Evolutionary conservation across 2,113 vertebrate genomes (phyloP).

Genomic region (Nannospalax galili): DNA sequence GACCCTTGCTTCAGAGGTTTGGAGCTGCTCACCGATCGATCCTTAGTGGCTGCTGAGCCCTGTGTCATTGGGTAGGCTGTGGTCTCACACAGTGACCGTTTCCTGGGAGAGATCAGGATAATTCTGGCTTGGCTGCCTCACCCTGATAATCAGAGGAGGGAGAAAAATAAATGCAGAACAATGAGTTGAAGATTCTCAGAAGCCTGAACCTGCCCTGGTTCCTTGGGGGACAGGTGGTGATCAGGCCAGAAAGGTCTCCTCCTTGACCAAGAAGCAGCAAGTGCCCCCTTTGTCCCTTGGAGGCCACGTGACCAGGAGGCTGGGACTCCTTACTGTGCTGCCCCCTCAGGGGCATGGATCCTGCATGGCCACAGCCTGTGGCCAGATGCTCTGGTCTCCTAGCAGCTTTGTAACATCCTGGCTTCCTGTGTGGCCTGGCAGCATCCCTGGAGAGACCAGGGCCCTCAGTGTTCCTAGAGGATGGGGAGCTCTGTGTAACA

Average conservation of each 20-base stretch:
- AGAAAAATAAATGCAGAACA: neutral
- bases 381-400: neutral
- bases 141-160: neutral
- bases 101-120: neutral
- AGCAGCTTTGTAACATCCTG: constrained; percentile 11
- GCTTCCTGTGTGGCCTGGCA: constrained; percentile 55
- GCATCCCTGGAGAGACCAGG: neutral
- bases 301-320: neutral
- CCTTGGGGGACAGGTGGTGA: accelerated
- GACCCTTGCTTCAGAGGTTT: neutral
- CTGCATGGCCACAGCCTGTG: neutral
- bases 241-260: neutral
- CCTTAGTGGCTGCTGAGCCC: neutral
- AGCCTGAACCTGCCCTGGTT: neutral
- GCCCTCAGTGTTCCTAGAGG: neutral
- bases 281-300: neutral
- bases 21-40: neutral
- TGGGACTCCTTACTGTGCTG: neutral
- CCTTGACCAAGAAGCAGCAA: too few species aligned
- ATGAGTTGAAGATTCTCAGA: too few species aligned
- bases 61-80: accelerated
- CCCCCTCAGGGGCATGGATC: neutral
- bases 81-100: neutral
- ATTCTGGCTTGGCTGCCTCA: neutral
- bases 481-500: neutral